Evolutionary conservation across 2,888 invertebrate species (phyloP).

Genomic region (Epsilonema sp.): DNA sequence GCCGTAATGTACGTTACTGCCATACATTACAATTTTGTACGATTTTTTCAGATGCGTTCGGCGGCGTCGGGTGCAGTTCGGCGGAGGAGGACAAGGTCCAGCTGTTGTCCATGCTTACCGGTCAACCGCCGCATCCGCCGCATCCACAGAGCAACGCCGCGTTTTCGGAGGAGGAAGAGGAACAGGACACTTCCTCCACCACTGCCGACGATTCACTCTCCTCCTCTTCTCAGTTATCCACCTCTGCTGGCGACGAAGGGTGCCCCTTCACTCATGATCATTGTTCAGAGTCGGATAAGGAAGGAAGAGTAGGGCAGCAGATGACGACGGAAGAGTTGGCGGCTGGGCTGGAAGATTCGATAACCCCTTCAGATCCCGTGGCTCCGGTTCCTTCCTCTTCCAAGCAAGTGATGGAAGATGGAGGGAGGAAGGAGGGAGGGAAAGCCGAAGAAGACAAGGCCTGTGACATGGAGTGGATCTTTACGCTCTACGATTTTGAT

Average conservation of each 20-base stretch:
- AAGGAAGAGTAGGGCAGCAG: too few relatives aligned
- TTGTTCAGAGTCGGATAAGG: background rate
- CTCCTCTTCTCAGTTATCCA: background rate
- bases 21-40: too few relatives aligned
- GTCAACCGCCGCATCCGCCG: too few relatives aligned
- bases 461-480: slow-evolving; percentile 3
- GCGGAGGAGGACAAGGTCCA: slow-evolving; percentile 4
- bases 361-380: background rate
- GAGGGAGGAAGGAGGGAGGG: background rate
- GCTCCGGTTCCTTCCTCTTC: background rate
- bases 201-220: background rate
- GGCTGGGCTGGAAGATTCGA: too few relatives aligned
- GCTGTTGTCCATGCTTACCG: slow-evolving; percentile 2
- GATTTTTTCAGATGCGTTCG: slow-evolving; percentile 5
- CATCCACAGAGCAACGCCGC: background rate
- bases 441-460: background rate
- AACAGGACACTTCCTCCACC: background rate
- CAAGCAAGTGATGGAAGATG: background rate
- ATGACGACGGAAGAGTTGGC: too few relatives aligned
- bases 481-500: slow-evolving; percentile 6
- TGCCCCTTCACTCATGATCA: too few relatives aligned
- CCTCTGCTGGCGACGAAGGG: background rate
- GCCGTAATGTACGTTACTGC: too few relatives aligned
- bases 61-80: background rate
- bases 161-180: background rate